Conservation (phyloP, 2,113 vertebrate species). For the Ceyx melanurus region DNA sequence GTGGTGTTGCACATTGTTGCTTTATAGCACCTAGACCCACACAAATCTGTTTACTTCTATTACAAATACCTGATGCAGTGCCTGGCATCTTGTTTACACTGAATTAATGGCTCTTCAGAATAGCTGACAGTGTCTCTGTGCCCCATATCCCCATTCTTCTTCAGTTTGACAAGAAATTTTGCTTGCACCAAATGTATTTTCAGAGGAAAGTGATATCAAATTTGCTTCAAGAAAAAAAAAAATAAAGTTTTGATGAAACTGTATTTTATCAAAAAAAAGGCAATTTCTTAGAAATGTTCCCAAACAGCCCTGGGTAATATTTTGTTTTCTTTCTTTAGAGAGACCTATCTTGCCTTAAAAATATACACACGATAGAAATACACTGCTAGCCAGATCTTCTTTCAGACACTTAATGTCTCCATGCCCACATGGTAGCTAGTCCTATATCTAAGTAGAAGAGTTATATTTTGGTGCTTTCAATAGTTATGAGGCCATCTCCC, state of each 20-base stretch:
- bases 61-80: background rate
- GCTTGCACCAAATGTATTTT: background rate
- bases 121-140: background rate
- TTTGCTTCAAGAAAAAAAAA: background rate
- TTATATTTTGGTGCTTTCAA: background rate
- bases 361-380: background rate
- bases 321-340: background rate
- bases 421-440: background rate
- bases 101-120: background rate
- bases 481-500: background rate
- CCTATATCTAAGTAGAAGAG: background rate
- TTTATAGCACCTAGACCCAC: background rate
- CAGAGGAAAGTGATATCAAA: background rate
- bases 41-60: too few relatives aligned
- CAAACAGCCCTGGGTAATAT: background rate
- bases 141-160: background rate
- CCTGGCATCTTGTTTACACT: background rate
- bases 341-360: background rate
- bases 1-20: rapidly evolving
- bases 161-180: background rate
- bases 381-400: background rate
- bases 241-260: background rate
- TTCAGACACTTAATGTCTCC: background rate
- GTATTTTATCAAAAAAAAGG: background rate
- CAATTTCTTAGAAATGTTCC: slow-evolving; percentile 11